These are phyloP conservation scores for Anoplopoma fimbria DNA, from an alignment of 2,113 vertebrate species.

Conservation along the genomic window DNA sequence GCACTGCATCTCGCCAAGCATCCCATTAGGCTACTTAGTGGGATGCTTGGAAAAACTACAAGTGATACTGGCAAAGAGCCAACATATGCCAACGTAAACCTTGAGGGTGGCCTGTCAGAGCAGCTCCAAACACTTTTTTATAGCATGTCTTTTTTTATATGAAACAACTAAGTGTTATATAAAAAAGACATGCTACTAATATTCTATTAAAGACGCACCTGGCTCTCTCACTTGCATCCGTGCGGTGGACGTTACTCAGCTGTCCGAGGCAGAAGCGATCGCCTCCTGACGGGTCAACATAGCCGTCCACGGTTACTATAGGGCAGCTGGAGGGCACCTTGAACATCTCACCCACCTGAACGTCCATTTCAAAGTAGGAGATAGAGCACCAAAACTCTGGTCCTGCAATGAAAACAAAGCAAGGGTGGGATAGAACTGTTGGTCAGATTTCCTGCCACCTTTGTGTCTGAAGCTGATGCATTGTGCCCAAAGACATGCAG, in stretches of 20 bases:
- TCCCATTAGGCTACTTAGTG: too few species aligned
- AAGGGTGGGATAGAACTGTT: background rate
- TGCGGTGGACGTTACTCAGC: slow-evolving; percentile 85
- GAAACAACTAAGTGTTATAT: too few species aligned
- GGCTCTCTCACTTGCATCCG: slow-evolving; percentile 84
- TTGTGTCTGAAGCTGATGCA: background rate
- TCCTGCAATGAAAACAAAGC: slow-evolving; percentile 57
- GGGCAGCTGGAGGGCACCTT: slow-evolving; percentile 85
- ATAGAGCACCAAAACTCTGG: slow-evolving; percentile 86
- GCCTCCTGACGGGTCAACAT: slow-evolving; percentile 83
- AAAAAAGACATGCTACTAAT: background rate
- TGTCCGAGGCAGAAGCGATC: slow-evolving; percentile 84
- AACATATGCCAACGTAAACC: background rate
- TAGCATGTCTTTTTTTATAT: too few species aligned
- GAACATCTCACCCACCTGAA: slow-evolving; percentile 88
- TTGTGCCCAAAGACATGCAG: background rate
- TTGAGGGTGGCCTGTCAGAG: background rate
- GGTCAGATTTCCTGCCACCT: background rate
- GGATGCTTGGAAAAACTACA: too few species aligned
- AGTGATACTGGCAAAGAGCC: background rate
- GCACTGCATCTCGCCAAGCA: too few species aligned
- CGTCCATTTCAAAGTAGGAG: slow-evolving; percentile 87
- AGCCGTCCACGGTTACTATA: slow-evolving; percentile 83
- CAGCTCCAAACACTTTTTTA: too few species aligned
- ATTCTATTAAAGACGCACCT: slow-evolving; percentile 69